These are phyloP conservation scores for Ammospiza nelsoni DNA, from an alignment of 2,113 vertebrate genomes.

Conservation along the genomic window DNA sequence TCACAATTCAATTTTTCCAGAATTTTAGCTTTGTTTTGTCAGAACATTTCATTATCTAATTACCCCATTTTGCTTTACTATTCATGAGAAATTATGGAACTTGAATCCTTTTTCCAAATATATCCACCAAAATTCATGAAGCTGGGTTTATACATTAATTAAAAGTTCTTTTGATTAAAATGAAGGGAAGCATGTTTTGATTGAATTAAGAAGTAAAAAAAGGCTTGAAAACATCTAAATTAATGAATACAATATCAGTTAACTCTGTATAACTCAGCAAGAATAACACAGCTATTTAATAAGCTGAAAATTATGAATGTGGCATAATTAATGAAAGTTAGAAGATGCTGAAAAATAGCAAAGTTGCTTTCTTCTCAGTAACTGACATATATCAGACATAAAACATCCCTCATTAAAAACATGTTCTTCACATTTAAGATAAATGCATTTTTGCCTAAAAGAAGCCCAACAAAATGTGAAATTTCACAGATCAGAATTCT, in stretches of 20 bases:
- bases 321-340: neutral
- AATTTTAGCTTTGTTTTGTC: conserved; percentile 14
- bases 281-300: neutral
- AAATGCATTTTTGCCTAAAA: neutral
- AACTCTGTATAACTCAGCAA: neutral
- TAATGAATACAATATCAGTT: neutral
- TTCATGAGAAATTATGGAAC: neutral
- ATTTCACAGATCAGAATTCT: neutral
- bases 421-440: neutral
- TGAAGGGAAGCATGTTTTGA: neutral
- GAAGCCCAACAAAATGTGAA: neutral
- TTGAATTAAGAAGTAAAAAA: neutral
- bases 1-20: neutral
- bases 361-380: neutral
- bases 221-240: neutral
- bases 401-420: neutral
- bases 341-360: neutral
- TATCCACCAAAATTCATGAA: conserved; percentile 2
- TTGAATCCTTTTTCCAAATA: conserved; percentile 17
- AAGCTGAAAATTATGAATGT: neutral
- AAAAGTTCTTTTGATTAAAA: conserved; percentile 13
- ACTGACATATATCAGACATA: neutral
- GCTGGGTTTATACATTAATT: neutral
- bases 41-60: conserved; percentile 8
- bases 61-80: neutral